Conservation (phyloP, 2,888 invertebrate genomes). For the Lochmaea capreae region DNA sequence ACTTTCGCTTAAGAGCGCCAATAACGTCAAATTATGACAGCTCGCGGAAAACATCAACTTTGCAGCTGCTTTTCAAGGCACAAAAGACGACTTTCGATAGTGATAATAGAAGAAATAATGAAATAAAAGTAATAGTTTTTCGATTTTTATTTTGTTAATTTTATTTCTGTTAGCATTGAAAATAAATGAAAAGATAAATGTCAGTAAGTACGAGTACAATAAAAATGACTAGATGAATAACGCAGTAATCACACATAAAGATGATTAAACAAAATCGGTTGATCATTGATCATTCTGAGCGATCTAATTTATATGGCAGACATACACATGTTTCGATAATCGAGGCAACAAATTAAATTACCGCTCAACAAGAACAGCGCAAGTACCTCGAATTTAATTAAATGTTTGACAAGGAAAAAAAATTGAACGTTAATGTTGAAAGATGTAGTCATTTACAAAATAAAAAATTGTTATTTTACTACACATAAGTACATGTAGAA, state of each 20-base stretch:
- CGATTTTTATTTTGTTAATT: too few species aligned
- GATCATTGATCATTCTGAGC: constrained; percentile 28
- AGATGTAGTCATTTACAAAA: constrained; percentile 11
- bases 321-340: constrained; percentile 36
- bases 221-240: background rate
- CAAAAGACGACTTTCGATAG: too few species aligned
- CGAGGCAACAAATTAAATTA: constrained; percentile 36
- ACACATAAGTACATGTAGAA: background rate
- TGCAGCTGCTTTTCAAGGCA: too few species aligned
- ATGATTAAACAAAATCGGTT: constrained; percentile 18
- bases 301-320: constrained; percentile 35
- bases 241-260: constrained; percentile 4
- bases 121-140: too few species aligned
- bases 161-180: background rate
- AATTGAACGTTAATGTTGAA: constrained; percentile 14
- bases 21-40: too few species aligned
- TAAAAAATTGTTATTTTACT: constrained; percentile 13
- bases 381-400: constrained; percentile 34
- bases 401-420: constrained; percentile 30
- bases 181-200: background rate
- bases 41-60: too few species aligned
- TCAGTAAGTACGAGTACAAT: background rate
- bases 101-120: too few species aligned
- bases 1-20: too few species aligned
- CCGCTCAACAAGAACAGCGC: constrained; percentile 23